Conservation (phyloP, 1,140 invertebrate species). For the Plectus sambesii region DNA sequence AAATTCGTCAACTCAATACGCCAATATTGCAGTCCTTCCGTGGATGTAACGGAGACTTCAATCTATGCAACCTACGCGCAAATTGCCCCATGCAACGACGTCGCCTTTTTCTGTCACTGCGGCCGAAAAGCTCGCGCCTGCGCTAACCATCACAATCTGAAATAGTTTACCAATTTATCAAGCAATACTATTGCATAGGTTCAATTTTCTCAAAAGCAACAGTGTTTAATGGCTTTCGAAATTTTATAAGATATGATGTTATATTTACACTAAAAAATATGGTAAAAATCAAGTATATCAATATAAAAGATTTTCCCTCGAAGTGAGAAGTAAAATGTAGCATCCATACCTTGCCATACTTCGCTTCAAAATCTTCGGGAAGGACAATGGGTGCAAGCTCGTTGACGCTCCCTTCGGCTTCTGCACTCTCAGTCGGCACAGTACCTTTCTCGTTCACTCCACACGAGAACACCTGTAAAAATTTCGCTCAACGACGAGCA, state of each 20-base stretch:
- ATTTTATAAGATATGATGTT: too few species aligned
- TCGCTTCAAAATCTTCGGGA: slow-evolving; percentile 24
- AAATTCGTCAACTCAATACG: too few species aligned
- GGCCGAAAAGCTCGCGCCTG: slow-evolving; percentile 39
- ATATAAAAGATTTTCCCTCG: background rate
- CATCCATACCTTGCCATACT: slow-evolving; percentile 31
- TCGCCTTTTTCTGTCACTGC: slow-evolving; percentile 38
- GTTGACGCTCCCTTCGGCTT: slow-evolving; percentile 35
- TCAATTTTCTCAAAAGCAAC: too few species aligned
- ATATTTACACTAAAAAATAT: too few species aligned
- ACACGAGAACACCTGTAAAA: slow-evolving; percentile 32
- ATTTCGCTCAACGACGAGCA: too few species aligned
- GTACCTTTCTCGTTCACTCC: slow-evolving; percentile 44
- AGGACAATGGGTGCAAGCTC: slow-evolving; percentile 33
- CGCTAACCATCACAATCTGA: slow-evolving; percentile 39
- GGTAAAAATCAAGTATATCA: too few species aligned
- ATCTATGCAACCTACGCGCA: slow-evolving; percentile 25
- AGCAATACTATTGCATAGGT: too few species aligned
- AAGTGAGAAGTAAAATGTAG: slow-evolving; percentile 8
- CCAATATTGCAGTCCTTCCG: slow-evolving; percentile 2
- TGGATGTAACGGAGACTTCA: background rate
- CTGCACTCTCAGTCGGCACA: slow-evolving; percentile 38
- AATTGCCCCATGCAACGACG: slow-evolving; percentile 43
- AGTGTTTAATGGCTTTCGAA: too few species aligned
- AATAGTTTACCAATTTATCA: too few species aligned